A percentile compares a stretch with the other conserved stretches of the same genome.
Conservation (phyloP, 2,797 vertebrate genomes). For the Acipenser ruthenus region DNA sequence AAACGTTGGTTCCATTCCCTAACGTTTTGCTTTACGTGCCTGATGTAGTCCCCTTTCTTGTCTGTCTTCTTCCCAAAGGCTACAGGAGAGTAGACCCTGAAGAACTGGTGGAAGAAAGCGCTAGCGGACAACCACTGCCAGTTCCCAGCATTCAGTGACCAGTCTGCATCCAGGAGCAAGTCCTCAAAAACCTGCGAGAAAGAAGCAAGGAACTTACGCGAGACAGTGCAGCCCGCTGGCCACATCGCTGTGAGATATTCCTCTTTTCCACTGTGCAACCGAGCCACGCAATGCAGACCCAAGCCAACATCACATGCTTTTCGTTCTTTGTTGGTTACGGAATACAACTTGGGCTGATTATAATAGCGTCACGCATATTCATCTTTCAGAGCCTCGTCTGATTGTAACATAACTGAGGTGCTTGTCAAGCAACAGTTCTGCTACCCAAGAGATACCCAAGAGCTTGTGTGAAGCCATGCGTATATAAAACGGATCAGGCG, state of each 20-base stretch:
- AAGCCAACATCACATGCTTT: neutral
- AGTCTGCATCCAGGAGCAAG: conserved; percentile 58
- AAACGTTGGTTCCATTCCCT: too few species aligned
- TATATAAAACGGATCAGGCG: too few species aligned
- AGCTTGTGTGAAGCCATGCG: too few species aligned
- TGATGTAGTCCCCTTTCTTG: conserved; percentile 60
- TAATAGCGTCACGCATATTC: too few species aligned
- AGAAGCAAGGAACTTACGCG: rapidly evolving
- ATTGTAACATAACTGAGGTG: too few species aligned
- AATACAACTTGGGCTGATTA: too few species aligned
- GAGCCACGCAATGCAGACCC: neutral
- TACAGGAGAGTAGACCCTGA: conserved; percentile 55
- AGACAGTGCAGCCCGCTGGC: neutral
- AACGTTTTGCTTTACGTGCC: conserved; percentile 33
- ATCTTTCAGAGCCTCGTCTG: too few species aligned
- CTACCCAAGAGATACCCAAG: too few species aligned
- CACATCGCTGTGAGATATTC: neutral
- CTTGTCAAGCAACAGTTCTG: too few species aligned
- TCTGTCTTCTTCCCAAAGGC: conserved; percentile 64
- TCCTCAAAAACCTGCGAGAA: conserved; percentile 55
- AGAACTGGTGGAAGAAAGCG: conserved; percentile 64
- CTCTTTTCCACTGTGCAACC: neutral
- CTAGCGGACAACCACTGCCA: conserved; percentile 68
- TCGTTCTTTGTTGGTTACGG: too few species aligned
- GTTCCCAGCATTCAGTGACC: conserved; percentile 64